Evolutionary conservation across 2,888 invertebrate species (phyloP).

Genomic region (Lamellibrachia columna): DNA sequence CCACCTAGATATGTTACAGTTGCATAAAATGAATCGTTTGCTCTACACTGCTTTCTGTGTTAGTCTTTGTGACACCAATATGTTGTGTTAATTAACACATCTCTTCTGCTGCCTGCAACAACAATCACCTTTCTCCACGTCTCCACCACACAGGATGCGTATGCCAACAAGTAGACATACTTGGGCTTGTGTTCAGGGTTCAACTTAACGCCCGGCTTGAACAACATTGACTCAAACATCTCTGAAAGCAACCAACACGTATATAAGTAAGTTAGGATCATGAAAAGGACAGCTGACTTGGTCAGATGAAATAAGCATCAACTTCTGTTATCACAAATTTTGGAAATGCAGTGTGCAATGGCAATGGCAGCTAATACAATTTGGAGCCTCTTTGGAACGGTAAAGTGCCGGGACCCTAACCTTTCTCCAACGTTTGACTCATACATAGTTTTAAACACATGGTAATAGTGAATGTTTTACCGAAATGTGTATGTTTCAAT

Average conservation of each 20-base stretch:
- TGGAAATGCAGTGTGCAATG: too few relatives aligned
- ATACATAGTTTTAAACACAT: too few relatives aligned
- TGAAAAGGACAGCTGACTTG: not conserved
- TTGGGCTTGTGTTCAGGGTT: slow-evolving; percentile 97
- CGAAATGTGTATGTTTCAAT: too few relatives aligned
- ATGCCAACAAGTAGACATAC: slow-evolving; percentile 92
- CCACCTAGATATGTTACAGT: not conserved
- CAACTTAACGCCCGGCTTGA: slow-evolving; percentile 90
- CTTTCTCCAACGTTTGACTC: too few relatives aligned
- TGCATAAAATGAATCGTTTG: not conserved
- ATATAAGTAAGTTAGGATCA: not conserved
- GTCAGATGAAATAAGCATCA: not conserved
- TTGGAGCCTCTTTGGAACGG: too few relatives aligned
- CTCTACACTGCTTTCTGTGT: not conserved
- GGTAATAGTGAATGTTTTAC: too few relatives aligned
- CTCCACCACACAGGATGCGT: slow-evolving; percentile 93
- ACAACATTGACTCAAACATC: slow-evolving; percentile 89
- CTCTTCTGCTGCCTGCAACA: not conserved
- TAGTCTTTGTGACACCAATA: not conserved
- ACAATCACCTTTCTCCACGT: slow-evolving; percentile 72
- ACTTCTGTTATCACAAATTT: not conserved
- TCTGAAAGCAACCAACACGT: slow-evolving; percentile 70
- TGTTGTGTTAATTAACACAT: not conserved
- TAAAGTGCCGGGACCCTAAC: too few relatives aligned
- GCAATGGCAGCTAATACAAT: too few relatives aligned